Base-by-base conservation (phyloP, 2,113 vertebrate genomes). In the Muntiacus muntjak region DNA sequence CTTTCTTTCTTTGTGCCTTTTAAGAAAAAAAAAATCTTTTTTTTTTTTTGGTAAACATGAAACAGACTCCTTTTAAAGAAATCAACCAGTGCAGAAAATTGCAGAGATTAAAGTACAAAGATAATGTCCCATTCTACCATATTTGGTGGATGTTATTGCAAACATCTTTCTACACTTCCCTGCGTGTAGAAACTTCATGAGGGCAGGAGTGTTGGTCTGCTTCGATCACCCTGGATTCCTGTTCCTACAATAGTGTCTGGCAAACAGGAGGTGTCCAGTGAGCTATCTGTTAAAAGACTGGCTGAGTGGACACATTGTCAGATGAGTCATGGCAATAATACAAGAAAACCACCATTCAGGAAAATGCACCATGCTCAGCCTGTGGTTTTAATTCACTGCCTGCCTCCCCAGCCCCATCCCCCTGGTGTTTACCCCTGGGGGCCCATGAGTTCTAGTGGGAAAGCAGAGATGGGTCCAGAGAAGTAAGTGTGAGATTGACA, bases 301-400 rank as follows among this genome's bases (percentile, higher is more conserved):
- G 45, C 60, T n/a, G 58, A 45, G 15, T 7, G 79, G n/a, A n/a
- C 4, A 28, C 58, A 10, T 1, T 0, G 5, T 21, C 87, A 23
- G 28, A 4, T 17, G 33, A 2, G 30, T 2, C 40, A 5, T 1
- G 21, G 92, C 25, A 1, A 11, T 3, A 1, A 6, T 1, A 2
- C 0, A 10, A 76, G 52, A 10, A 55, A 28, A 19, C 19, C 1
- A 13, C 15, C 4, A 1, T 9, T 3, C 3, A 11, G 62, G 45
- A n/a, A 6, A 3, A 19, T 0, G 1, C 2, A 52, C 13, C 23
- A 16, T 5, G 0, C 25, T 21, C 0, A 6, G 26, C 16, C 14
- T 3, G 30, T 8, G 36, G 26, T 11, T 83, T 23, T 45, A 47
- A 85, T 2, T 64, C 60, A 25, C 23, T 1, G 2, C 67, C 40